These are phyloP conservation scores for Copsychus sechellarum DNA, from an alignment of 2,113 vertebrate species.

Conservation along the genomic window DNA sequence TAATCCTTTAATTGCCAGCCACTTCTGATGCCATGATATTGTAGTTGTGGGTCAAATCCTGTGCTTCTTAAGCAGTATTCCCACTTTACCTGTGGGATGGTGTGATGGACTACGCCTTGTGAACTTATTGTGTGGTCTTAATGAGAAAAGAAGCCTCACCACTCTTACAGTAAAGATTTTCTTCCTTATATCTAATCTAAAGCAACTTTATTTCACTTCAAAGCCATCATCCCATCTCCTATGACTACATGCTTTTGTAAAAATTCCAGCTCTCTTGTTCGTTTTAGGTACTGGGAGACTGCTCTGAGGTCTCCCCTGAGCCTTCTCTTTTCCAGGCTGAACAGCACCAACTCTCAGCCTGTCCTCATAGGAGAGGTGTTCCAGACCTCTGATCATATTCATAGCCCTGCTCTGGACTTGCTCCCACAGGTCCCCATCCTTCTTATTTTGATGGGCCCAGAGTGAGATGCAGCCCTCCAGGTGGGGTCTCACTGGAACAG, in stretches of 20 bases:
- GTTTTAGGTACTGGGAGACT: neutral
- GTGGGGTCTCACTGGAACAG: neutral
- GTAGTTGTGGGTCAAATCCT: neutral
- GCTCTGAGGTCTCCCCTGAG: neutral
- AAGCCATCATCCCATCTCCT: neutral
- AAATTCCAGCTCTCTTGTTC: neutral
- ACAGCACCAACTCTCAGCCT: neutral
- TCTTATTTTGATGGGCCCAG: neutral
- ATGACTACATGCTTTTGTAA: neutral
- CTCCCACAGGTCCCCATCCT: neutral
- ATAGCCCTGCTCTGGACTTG: neutral
- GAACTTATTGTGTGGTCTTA: neutral
- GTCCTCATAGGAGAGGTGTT: neutral
- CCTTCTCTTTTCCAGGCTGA: neutral
- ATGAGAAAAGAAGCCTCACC: neutral
- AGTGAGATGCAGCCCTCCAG: neutral
- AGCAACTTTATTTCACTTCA: neutral
- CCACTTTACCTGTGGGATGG: neutral
- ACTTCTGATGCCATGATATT: constrained; percentile 33
- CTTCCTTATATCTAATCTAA: neutral
- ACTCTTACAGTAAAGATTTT: neutral
- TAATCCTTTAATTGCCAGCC: constrained; percentile 60
- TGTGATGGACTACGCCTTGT: fast-evolving
- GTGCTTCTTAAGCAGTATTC: neutral
- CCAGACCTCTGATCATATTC: neutral